phyloP scores from a whole-genome alignment of 2,113 vertebrate genomes.

The Chrysochloris asiatica region DNA sequence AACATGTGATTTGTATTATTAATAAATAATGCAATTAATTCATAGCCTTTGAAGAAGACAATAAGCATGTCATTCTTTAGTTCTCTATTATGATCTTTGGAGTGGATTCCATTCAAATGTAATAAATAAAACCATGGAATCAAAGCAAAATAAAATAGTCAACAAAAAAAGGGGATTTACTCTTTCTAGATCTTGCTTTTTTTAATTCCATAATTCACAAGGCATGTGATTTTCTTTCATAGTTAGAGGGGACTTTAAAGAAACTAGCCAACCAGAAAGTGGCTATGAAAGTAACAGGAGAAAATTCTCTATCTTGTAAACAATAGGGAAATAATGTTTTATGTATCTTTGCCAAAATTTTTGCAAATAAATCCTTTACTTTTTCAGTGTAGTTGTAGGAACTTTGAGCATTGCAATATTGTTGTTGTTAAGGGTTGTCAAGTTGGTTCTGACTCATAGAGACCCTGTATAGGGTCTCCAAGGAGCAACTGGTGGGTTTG shows the following conservation, averaged over 20 bases:
- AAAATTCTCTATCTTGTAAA: slow-evolving; percentile 6
- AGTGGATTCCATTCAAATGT: not conserved
- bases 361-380: not conserved
- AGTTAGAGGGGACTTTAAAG: not conserved
- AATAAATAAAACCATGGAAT: slow-evolving; percentile 6
- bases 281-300: not conserved
- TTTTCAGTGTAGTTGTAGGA: not conserved
- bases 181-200: not conserved
- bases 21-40: slow-evolving; percentile 24
- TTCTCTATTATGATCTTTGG: not conserved
- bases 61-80: not conserved
- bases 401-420: not conserved
- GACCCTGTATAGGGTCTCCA: too few species aligned
- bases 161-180: slow-evolving; percentile 24
- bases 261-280: slow-evolving; percentile 46
- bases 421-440: too few species aligned
- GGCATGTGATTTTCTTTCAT: slow-evolving; percentile 23
- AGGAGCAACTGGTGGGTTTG: too few species aligned
- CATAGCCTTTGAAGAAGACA: not conserved
- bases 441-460: too few species aligned
- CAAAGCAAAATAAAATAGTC: not conserved
- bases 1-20: not conserved
- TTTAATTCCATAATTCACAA: slow-evolving; percentile 9
- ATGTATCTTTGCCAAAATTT: not conserved
- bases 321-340: slow-evolving; percentile 24